phyloP scores from a whole-genome alignment of 2,113 vertebrate species.

The Cyanoliseus patagonus region DNA sequence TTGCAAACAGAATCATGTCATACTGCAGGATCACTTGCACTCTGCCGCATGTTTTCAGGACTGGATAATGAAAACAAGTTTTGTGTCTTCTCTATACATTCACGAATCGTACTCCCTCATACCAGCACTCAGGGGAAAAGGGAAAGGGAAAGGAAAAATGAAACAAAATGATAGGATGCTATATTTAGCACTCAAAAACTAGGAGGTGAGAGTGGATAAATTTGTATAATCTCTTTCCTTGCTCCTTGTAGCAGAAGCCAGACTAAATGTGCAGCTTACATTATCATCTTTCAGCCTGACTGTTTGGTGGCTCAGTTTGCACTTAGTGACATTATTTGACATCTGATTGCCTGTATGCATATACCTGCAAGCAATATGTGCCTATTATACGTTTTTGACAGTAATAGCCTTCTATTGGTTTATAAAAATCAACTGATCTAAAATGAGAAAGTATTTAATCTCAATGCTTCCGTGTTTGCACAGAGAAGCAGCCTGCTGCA shows the following conservation, averaged over 20 bases:
- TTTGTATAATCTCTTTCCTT: background rate
- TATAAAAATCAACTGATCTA: background rate
- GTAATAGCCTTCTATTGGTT: background rate
- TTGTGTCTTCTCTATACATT: background rate
- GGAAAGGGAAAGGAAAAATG: too few species aligned
- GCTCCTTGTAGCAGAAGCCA: background rate
- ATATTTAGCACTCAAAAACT: background rate
- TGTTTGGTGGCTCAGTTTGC: background rate
- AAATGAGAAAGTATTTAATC: background rate
- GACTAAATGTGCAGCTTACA: background rate
- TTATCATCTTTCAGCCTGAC: background rate
- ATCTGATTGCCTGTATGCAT: background rate
- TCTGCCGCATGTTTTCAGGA: background rate
- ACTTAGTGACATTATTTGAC: background rate
- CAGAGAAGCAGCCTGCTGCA: background rate
- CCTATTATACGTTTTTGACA: background rate
- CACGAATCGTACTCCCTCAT: background rate
- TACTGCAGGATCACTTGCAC: background rate
- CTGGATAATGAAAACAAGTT: background rate
- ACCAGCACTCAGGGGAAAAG: accelerated
- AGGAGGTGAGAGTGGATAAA: background rate
- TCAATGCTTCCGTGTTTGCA: background rate
- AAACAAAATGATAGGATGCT: accelerated
- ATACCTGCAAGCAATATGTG: background rate
- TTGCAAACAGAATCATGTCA: background rate